Evolutionary conservation across 1,140 invertebrate species (phyloP), one percentile per base, ranked within the genome.

Genomic region (Drosophila azteca): DNA sequence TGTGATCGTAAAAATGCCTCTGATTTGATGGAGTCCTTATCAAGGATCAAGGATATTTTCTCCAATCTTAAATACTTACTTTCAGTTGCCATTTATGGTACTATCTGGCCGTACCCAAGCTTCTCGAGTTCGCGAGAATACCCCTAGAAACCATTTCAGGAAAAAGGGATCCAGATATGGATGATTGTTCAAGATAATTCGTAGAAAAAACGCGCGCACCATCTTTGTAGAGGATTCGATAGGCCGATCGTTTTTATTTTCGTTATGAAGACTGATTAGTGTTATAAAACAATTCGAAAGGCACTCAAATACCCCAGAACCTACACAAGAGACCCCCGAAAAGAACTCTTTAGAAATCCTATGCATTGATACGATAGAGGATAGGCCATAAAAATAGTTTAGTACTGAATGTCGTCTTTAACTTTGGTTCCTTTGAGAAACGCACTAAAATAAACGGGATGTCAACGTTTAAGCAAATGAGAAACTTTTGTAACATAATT

Each of bases 261-360:
- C 63, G 82, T 85, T 85, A 76, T 82, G 46, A 85, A 85, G 82
- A 85, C 82, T 85, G 82, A 85, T 88, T 85, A 85, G 82, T 81
- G 78, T 78, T 85, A 71, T 85, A 66, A 71, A 45, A 71, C 57
- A 77, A 58, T 70, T 70, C 22, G 26, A 70, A 58, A 43, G 29
- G 52, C 67, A 69, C 65, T 50, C 22, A 66, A 35, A 69, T 58
- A 35, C 35, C 13, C 46, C 44, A 41, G 8, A 69, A 44, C 22
- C 43, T 48, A 8, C 20, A 22, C 6, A 53, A 53, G 11, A 29
- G 35, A 49, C 22, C 35, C 45, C 51, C 7, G 8, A 17, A 35
- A 17, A 44, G n/a, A 31, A 29, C 29, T 31, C 64, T 69, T 69
- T 52, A 70, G 65, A 58, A 64, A 61, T 59, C 59, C 57, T 26